phyloP scores from a whole-genome alignment of 2,113 vertebrate genomes.

The Chrysochloris asiatica region DNA sequence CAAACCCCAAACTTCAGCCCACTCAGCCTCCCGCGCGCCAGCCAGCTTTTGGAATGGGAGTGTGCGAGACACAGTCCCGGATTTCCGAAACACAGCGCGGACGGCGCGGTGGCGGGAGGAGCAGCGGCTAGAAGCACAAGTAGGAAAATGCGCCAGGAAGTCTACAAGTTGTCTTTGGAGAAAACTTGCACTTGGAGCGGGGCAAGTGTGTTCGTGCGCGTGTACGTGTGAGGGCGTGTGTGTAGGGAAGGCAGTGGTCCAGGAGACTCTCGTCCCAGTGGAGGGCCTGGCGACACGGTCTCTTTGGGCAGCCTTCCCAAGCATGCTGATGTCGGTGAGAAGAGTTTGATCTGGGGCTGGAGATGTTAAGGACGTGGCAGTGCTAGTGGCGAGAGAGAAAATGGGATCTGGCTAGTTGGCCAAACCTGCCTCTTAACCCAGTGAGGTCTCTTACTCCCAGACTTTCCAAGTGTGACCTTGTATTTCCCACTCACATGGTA shows the following conservation, averaged over 20 bases:
- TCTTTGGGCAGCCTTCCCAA: neutral
- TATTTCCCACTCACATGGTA: neutral
- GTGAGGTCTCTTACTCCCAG: neutral
- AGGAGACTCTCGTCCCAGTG: no score
- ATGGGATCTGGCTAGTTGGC: neutral
- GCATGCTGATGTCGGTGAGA: rapidly evolving
- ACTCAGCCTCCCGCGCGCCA: neutral
- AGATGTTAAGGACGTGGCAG: no score
- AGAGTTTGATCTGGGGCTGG: neutral
- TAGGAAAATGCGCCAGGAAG: neutral
- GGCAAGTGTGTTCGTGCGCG: rapidly evolving
- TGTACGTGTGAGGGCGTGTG: neutral
- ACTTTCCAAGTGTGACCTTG: neutral
- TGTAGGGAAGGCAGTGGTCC: no score
- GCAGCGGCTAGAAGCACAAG: neutral
- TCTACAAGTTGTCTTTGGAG: neutral
- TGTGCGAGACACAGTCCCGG: rapidly evolving
- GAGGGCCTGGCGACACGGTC: no score
- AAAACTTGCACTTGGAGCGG: neutral
- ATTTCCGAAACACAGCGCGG: neutral
- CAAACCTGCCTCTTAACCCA: neutral
- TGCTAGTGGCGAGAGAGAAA: neutral
- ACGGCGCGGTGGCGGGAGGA: rapidly evolving
- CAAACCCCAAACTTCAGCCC: neutral
- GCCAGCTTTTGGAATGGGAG: neutral